Percentiles rank a stretch among this genome's conserved stretches.
phyloP scores from a whole-genome alignment of 2,113 vertebrate genomes.

The Mionectes macconnelli region DNA sequence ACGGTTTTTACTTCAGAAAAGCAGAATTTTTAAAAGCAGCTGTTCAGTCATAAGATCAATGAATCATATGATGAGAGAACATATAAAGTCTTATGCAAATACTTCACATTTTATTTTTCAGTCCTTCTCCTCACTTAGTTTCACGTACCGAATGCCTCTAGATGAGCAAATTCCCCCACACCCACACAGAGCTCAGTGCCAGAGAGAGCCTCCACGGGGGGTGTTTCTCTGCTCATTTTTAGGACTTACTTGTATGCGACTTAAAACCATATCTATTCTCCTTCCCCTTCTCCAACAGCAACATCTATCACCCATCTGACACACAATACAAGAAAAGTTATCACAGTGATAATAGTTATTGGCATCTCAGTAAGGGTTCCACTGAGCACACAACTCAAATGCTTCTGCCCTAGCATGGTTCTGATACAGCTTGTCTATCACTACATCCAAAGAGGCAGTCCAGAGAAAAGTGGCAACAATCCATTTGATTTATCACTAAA shows the following conservation, averaged over 20 bases:
- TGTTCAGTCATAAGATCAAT: slow-evolving; percentile 52
- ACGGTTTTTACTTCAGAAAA: slow-evolving; percentile 15
- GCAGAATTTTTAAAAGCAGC: slow-evolving; percentile 26
- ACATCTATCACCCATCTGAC: not conserved
- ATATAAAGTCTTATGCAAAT: slow-evolving; percentile 9
- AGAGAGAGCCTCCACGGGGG: not conserved
- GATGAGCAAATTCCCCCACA: not conserved
- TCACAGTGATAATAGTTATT: not conserved
- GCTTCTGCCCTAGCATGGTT: not conserved
- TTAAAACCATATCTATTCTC: not conserved
- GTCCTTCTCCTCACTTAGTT: not conserved
- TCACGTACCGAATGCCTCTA: not conserved
- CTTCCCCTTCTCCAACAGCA: not conserved
- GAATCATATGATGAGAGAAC: slow-evolving; percentile 51
- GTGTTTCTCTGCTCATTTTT: not conserved
- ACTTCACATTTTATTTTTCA: slow-evolving; percentile 19
- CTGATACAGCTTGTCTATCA: not conserved
- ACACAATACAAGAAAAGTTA: not conserved
- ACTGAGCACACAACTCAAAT: not conserved
- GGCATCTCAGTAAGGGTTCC: not conserved
- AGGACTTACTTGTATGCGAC: not conserved
- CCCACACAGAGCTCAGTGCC: not conserved
- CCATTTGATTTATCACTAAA: not conserved
- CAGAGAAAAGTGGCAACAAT: not conserved
- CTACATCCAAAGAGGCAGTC: not conserved